A percentile compares a stretch with the other conserved stretches of the same genome.
Evolutionary conservation across 1,140 invertebrate species (phyloP).

Genomic region (Drosophila kurseongensis): DNA sequence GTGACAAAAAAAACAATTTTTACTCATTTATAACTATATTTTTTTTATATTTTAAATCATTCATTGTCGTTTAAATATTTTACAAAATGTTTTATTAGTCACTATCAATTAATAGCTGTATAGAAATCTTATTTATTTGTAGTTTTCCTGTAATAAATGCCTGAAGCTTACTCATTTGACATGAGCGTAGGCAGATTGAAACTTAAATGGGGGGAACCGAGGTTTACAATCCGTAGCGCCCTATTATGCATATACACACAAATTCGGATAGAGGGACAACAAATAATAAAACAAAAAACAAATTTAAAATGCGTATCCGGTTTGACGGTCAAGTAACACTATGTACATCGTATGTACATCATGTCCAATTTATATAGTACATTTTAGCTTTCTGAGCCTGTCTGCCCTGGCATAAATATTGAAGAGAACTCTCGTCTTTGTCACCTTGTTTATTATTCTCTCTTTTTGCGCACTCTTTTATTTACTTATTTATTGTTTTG

Average conservation of each 20-base stretch:
- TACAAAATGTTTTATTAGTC: background rate
- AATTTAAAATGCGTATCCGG: conserved; percentile 58
- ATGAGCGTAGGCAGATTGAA: conserved; percentile 21
- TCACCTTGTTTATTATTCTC: conserved; percentile 57
- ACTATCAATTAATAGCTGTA: background rate
- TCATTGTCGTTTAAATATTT: background rate
- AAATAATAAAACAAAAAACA: conserved; percentile 29
- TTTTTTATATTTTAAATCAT: background rate
- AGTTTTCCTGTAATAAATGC: conserved; percentile 11
- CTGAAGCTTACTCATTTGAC: conserved; percentile 19
- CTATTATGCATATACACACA: conserved; percentile 38
- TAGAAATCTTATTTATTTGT: background rate
- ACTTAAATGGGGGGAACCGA: background rate
- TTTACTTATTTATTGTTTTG: conserved; percentile 57
- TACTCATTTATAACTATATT: background rate
- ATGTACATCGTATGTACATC: conserved; percentile 30
- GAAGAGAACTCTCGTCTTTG: conserved; percentile 35
- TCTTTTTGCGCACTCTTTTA: conserved; percentile 39
- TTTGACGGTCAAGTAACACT: conserved; percentile 51
- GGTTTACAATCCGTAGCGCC: conserved; percentile 7
- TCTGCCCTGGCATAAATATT: conserved; percentile 41
- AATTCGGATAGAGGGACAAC: conserved; percentile 13
- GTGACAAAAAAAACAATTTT: background rate
- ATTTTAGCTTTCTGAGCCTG: conserved; percentile 35
- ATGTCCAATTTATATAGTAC: conserved; percentile 36